phyloP scores from a whole-genome alignment of 2,797 vertebrate species.

The Euthynnus affinis region DNA sequence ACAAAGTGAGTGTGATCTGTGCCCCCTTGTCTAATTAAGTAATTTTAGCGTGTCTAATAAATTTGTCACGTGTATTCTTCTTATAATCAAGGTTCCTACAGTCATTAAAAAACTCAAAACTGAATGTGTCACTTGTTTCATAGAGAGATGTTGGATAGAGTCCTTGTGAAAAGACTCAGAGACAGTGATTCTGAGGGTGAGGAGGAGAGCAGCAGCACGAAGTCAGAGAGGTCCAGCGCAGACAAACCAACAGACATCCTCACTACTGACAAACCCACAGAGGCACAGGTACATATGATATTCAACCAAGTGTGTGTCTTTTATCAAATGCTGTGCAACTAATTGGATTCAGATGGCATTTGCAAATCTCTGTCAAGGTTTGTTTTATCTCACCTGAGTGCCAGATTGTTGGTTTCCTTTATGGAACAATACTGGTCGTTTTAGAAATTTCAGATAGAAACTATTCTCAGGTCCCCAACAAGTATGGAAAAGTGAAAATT shows the following conservation, averaged over 20 bases:
- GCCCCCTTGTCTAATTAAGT: neutral
- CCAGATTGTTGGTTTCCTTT: neutral
- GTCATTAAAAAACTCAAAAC: conserved; percentile 6
- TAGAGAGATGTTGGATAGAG: conserved; percentile 91
- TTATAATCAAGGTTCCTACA: neutral
- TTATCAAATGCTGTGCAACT: neutral
- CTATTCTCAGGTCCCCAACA: too few species aligned
- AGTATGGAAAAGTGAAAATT: too few species aligned
- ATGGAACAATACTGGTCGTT: neutral
- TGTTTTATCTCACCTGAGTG: neutral
- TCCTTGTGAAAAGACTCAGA: conserved; percentile 85
- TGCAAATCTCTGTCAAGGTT: neutral
- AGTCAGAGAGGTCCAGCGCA: conserved; percentile 77
- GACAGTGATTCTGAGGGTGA: conserved; percentile 90
- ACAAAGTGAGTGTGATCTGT: conserved; percentile 85
- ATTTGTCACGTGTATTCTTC: neutral
- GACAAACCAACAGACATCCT: conserved; percentile 83
- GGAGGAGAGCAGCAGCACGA: conserved; percentile 33
- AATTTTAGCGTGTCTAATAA: too few species aligned
- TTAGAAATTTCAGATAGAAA: neutral
- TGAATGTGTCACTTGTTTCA: conserved; percentile 1
- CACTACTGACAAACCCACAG: conserved; percentile 62
- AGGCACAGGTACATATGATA: conserved; percentile 85
- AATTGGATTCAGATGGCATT: neutral
- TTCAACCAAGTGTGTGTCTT: neutral